A percentile compares a stretch with the other conserved stretches of the same genome.
Evolutionary conservation across 2,888 invertebrate genomes (phyloP).

Genomic region (Bellardia pandia): DNA sequence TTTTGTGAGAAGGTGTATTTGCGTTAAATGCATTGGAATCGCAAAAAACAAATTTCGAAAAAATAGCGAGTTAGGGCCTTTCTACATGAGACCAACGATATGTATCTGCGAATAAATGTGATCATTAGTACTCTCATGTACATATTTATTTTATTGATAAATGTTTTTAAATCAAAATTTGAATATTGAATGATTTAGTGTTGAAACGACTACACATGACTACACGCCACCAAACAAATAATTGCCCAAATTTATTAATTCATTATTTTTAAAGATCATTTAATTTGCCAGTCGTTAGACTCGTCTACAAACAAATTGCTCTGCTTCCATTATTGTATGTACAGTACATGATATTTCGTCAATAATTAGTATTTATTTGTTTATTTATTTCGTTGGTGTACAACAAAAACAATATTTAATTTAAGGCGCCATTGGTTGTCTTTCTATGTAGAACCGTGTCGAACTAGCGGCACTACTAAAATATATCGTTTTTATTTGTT

Average conservation of each 20-base stretch:
- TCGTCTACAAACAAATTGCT: neutral
- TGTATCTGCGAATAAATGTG: neutral
- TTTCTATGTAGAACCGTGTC: neutral
- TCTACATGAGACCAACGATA: too few relatives aligned
- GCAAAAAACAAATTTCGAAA: too few relatives aligned
- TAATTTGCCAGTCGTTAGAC: conserved; percentile 23
- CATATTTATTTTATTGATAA: conserved; percentile 1
- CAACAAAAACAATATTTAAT: conserved; percentile 2
- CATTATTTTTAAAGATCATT: conserved; percentile 36
- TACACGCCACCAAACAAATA: conserved; percentile 18
- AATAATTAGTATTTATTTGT: neutral
- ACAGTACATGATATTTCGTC: neutral
- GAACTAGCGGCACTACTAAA: neutral
- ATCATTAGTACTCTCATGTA: neutral
- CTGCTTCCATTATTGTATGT: neutral
- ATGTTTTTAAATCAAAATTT: conserved; percentile 29
- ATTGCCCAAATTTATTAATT: conserved; percentile 3
- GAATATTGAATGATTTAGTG: conserved; percentile 36
- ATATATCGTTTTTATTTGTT: neutral
- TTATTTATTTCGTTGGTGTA: neutral
- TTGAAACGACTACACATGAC: conserved; percentile 9
- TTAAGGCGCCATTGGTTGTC: conserved; percentile 4
- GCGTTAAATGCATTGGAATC: too few relatives aligned
- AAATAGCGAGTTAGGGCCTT: too few relatives aligned
- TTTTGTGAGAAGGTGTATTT: too few relatives aligned